Evolutionary conservation across 2,113 vertebrate species (phyloP).

Genomic region (Etheostoma cragini): DNA sequence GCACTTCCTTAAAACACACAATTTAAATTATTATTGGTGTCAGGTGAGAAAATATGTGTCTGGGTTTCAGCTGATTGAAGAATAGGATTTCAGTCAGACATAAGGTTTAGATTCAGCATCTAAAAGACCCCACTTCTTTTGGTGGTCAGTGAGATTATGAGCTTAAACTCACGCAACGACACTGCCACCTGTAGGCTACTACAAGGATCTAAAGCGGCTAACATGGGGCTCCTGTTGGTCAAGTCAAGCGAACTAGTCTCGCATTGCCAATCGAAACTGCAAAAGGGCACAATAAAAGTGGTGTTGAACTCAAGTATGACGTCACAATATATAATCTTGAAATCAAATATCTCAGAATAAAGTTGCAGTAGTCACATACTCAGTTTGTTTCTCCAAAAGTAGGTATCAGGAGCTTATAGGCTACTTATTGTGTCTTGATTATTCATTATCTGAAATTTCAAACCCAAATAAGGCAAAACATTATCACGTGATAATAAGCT

Average conservation of each 20-base stretch:
- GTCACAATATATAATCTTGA: not conserved
- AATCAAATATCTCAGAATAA: not conserved
- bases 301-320: not conserved
- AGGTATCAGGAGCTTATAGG: not conserved
- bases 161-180: conserved; percentile 13
- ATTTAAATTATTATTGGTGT: conserved; percentile 26
- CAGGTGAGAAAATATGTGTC: conserved; percentile 10
- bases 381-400: not conserved
- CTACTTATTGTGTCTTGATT: not conserved
- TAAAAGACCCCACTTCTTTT: not conserved
- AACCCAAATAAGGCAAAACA: not conserved
- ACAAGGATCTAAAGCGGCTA: not conserved
- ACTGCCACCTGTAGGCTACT: conserved; percentile 54
- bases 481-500: not conserved
- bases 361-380: not conserved
- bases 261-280: not conserved
- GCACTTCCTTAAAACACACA: conserved; percentile 15
- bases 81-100: conserved; percentile 22
- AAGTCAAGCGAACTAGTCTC: not conserved
- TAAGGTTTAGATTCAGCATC: conserved; percentile 26
- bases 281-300: not conserved
- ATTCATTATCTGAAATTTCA: not conserved
- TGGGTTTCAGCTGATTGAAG: conserved; percentile 25
- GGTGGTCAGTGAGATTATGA: not conserved
- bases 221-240: not conserved